Base-by-base conservation (phyloP, 2,888 invertebrate genomes). In the Drosophila demipolita region DNA sequence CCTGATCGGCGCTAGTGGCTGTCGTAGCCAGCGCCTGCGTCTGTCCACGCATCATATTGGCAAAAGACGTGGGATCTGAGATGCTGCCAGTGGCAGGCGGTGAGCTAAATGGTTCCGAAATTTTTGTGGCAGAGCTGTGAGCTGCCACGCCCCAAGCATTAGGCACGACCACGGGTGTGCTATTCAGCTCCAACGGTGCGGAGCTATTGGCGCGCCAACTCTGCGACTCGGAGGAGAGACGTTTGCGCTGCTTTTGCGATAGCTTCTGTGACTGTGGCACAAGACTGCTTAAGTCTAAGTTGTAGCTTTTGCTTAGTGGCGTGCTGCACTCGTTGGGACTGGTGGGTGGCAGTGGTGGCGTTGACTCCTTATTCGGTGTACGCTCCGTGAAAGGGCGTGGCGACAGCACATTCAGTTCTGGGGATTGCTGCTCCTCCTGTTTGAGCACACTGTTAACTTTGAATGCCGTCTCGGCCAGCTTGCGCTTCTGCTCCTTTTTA, bases 241-340 rank as follows among this genome's bases (percentile, higher is more conserved):
- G 93, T 78, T 95, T 95, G 40, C 94, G 92, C 83, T 95, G 94
- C 78, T 95, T 95, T 82, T 95, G 95, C 2, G 95, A 95, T 3
- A 95, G 78, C 86, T 94, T 94, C 23, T 91, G 91, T 9, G 90
- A 75, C 35, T 92, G 89, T 15, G 91, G 90, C n/a, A 91, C 88
- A 49, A 93, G 80, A 38, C 91, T 86, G 36, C 88, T 89, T 3
- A 93, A 75, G 75, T 91, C 92, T 4, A 93, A 77, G 53, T 91
- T 89, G 38, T 86, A 90, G 58, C 85, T 85, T 32, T 87, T 89
- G 65, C 59, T 73, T 1, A 78, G 35, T 0, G 87, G 78, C 0
- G 81, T 75, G 38, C 68, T 75, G 23, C 63, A 11, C 20, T 86
- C 86, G 1, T 58, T 65, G 23, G 68, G 71, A 1, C 61, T 55